Base-by-base conservation (phyloP, 2,797 vertebrate species). In the Anabas testudineus region DNA sequence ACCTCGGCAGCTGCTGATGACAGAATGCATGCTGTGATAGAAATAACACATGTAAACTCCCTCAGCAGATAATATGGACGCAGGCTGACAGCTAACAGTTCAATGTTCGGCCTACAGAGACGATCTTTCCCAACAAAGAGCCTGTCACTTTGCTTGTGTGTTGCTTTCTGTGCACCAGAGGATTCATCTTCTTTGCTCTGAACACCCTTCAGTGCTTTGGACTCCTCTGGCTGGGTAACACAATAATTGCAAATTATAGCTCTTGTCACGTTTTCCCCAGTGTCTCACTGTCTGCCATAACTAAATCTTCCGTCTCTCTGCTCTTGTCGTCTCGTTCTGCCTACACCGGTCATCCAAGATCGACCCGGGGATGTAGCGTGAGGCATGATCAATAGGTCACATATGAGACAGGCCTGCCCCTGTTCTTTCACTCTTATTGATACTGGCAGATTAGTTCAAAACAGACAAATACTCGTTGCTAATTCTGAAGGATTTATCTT, bases 381-480 rank as follows among this genome's bases (percentile, higher is more conserved):
- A 75, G 73, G 67, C 54, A 13, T 47, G 48, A 86, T 86, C 85
- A 67, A 87, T 88, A 74, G 80, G 75, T 87, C 82, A 76, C 64
- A 30, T 61, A 74, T 61, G 43, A 64, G 59, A 58, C 21, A 83
- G 73, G 59, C 62, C 68, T 74, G 61, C 75, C 16, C 68, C 56
- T 10, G 59, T 62, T 77, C 59, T 51, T 49, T 54, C 13, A 57
- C 62, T 57, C 61, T 71, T 46, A 67, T 46, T 46, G 32, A 70
- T 49, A 42, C 55, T 16, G 53, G n/a, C 63, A 76, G 49, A 73
- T 69, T 46, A 70, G 79, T 69, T 86, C 48, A 64, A 72, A 82
- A 67, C 61, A 73, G 64, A 74, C 66, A 78, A 76, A 84, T 71
- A 78, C 36, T 36, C 37, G 62, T 60, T 56, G 52, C 65, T 28